A percentile compares a stretch with the other conserved stretches of the same genome.
Evolutionary conservation across 1,140 invertebrate genomes (phyloP).

Genomic region (Nixonia krombeini): DNA sequence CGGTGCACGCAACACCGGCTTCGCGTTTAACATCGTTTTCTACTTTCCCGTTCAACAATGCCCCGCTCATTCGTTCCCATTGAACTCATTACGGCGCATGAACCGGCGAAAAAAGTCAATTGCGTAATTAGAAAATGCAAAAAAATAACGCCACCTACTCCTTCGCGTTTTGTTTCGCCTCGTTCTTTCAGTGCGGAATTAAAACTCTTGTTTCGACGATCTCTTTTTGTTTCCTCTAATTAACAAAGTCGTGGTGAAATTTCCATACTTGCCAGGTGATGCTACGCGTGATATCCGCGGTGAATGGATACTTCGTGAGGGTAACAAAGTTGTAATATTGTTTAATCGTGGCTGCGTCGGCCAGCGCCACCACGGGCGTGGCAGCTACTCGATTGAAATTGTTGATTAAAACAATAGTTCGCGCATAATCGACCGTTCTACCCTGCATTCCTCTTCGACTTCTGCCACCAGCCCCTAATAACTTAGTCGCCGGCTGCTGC

Average conservation of each 20-base stretch:
- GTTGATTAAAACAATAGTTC: constrained; percentile 55
- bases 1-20: no score
- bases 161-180: constrained; percentile 13
- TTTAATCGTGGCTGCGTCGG: constrained; percentile 47
- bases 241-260: constrained; percentile 36
- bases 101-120: constrained; percentile 14
- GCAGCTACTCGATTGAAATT: constrained; percentile 41
- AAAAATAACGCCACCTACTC: constrained; percentile 8
- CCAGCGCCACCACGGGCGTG: constrained; percentile 25
- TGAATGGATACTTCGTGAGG: constrained; percentile 28
- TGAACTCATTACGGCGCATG: neutral
- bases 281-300: constrained; percentile 29
- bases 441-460: constrained; percentile 28
- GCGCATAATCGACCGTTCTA: constrained; percentile 34
- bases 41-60: no score
- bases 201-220: constrained; percentile 17
- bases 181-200: constrained; percentile 24
- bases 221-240: constrained; percentile 24
- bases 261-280: constrained; percentile 27
- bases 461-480: constrained; percentile 33
- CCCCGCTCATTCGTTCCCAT: neutral
- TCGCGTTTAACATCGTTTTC: no score
- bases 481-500: constrained; percentile 11
- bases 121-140: constrained; percentile 27
- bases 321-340: constrained; percentile 53